Evolutionary conservation across 2,888 invertebrate genomes (phyloP).

Genomic region (Ectemnius cavifrons): DNA sequence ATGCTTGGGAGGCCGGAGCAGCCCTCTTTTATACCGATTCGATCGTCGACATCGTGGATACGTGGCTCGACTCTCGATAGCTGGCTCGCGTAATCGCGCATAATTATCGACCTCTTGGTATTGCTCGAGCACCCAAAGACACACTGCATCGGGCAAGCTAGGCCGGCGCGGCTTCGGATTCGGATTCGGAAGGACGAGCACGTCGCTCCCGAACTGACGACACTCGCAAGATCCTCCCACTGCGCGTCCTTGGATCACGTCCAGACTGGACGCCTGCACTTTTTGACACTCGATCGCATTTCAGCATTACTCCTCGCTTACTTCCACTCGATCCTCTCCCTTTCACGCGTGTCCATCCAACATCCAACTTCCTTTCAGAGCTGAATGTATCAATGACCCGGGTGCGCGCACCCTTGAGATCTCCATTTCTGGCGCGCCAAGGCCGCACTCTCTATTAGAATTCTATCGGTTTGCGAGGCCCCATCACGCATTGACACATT

Average conservation of each 20-base stretch:
- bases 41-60: conserved; percentile 38
- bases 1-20: conserved; percentile 57
- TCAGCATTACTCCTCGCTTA: neutral
- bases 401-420: neutral
- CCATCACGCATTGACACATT: conserved; percentile 4
- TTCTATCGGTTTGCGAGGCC: conserved; percentile 46
- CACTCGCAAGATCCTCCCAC: conserved; percentile 50
- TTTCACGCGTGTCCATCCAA: neutral
- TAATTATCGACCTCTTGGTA: conserved; percentile 54
- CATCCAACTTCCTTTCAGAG: neutral
- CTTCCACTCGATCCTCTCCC: neutral
- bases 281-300: conserved; percentile 10
- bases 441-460: conserved; percentile 45
- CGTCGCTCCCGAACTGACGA: conserved; percentile 16
- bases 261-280: conserved; percentile 54
- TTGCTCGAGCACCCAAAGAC: conserved; percentile 31
- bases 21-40: conserved; percentile 68
- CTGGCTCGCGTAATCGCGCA: conserved; percentile 57
- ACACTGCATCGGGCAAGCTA: conserved; percentile 24
- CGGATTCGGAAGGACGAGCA: no score
- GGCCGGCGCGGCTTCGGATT: no score
- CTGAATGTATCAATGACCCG: neutral
- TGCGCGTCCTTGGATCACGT: conserved; percentile 70
- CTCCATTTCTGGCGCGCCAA: conserved; percentile 1
- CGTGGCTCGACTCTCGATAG: no score